Evolutionary conservation across 2,797 vertebrate species (phyloP).

Genomic region (Margarornis squamiger): DNA sequence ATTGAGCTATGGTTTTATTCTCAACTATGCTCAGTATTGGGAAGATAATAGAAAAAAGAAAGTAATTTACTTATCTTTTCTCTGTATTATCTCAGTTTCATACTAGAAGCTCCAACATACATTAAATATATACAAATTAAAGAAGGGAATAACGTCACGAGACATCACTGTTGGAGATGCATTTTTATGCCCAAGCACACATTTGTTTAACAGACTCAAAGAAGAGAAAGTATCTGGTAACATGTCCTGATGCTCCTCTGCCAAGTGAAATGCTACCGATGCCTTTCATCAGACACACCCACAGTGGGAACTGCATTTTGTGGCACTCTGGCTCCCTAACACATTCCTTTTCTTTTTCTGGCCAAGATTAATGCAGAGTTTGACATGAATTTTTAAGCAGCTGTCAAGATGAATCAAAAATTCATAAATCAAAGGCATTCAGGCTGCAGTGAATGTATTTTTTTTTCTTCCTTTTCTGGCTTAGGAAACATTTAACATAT

Average conservation of each 20-base stretch:
- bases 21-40: neutral
- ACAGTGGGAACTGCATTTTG: neutral
- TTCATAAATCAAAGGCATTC: slow-evolving; percentile 44
- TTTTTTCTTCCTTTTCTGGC: neutral
- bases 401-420: slow-evolving; percentile 56
- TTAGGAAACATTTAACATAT: neutral
- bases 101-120: neutral
- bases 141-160: neutral
- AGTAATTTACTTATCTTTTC: neutral
- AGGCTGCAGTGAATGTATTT: slow-evolving; percentile 5
- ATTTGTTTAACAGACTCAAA: neutral
- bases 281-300: neutral
- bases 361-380: slow-evolving; percentile 41
- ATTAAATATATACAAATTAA: neutral
- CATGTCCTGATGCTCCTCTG: neutral
- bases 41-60: neutral
- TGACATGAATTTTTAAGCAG: slow-evolving; percentile 55
- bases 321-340: neutral
- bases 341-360: slow-evolving; percentile 30
- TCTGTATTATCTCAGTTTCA: neutral
- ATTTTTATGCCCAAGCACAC: neutral
- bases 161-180: neutral
- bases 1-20: neutral
- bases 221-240: neutral
- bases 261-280: neutral